phyloP scores from a whole-genome alignment of 2,797 vertebrate species.

The Atherinosoma microstoma region DNA sequence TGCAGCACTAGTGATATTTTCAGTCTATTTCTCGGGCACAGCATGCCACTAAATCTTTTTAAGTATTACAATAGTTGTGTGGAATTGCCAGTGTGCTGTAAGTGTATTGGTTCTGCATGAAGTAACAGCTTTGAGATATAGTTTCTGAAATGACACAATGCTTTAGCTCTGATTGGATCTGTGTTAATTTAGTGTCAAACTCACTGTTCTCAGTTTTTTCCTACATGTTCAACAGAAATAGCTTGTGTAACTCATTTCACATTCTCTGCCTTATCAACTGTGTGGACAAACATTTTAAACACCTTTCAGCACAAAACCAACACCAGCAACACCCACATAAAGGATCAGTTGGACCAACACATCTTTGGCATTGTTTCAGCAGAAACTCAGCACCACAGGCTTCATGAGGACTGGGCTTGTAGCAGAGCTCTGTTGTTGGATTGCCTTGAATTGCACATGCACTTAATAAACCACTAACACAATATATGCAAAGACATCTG shows the following conservation, averaged over 20 bases:
- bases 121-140: constrained; percentile 15
- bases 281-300: constrained; percentile 7
- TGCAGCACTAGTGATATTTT: constrained; percentile 44
- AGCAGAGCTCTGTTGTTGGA: neutral
- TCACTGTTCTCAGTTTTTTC: constrained; percentile 2
- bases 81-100: constrained; percentile 25
- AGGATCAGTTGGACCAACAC: neutral
- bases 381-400: constrained; percentile 2
- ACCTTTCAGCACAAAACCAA: neutral
- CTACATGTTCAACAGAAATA: neutral
- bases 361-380: constrained; percentile 4
- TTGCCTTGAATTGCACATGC: constrained; percentile 2
- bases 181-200: constrained; percentile 23
- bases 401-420: neutral
- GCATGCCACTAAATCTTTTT: constrained; percentile 43
- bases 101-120: constrained; percentile 41
- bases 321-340: neutral
- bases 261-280: neutral
- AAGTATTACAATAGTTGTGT: constrained; percentile 31
- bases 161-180: constrained; percentile 1
- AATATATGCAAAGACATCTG: neutral
- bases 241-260: constrained; percentile 1
- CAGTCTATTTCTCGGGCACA: constrained; percentile 41
- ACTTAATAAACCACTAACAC: neutral
- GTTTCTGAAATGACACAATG: constrained; percentile 16